phyloP scores from a whole-genome alignment of 2,888 invertebrate species.

The Ophraella communa region DNA sequence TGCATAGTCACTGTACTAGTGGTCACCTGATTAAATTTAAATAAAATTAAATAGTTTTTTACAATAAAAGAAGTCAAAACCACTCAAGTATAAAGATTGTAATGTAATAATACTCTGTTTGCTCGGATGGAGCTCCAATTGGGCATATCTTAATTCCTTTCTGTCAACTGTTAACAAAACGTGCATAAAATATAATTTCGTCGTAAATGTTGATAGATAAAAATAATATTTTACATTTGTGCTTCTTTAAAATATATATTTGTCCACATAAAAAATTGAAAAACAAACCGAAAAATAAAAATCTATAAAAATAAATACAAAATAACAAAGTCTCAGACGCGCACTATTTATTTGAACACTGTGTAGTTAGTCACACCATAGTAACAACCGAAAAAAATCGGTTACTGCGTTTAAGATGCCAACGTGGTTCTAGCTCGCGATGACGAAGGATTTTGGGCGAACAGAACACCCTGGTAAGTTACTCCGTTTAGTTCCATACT shows the following conservation, averaged over 20 bases:
- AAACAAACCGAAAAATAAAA: conserved; percentile 26
- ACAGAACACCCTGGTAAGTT: conserved; percentile 93
- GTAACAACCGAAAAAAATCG: not conserved
- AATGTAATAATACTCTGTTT: too few species aligned
- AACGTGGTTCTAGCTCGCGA: conserved; percentile 50
- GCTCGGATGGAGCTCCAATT: too few species aligned
- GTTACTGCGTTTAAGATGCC: conserved; percentile 47
- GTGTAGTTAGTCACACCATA: not conserved
- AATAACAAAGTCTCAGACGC: conserved; percentile 20
- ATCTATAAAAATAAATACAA: conserved; percentile 34
- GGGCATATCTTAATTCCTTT: not conserved
- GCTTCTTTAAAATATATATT: conserved; percentile 5
- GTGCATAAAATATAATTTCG: not conserved
- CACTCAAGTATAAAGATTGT: too few species aligned
- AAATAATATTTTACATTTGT: not conserved
- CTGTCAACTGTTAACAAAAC: not conserved
- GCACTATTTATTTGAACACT: conserved; percentile 25
- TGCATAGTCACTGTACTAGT: too few species aligned
- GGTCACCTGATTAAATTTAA: too few species aligned
- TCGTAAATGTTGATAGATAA: not conserved
- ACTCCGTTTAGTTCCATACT: conserved; percentile 96
- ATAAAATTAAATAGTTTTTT: too few species aligned
- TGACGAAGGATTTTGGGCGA: conserved; percentile 63
- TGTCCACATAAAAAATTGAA: not conserved
- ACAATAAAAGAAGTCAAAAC: too few species aligned